These are phyloP conservation scores for Endotricha flammealis DNA, from an alignment of 2,888 invertebrate species.

Conservation along the genomic window DNA sequence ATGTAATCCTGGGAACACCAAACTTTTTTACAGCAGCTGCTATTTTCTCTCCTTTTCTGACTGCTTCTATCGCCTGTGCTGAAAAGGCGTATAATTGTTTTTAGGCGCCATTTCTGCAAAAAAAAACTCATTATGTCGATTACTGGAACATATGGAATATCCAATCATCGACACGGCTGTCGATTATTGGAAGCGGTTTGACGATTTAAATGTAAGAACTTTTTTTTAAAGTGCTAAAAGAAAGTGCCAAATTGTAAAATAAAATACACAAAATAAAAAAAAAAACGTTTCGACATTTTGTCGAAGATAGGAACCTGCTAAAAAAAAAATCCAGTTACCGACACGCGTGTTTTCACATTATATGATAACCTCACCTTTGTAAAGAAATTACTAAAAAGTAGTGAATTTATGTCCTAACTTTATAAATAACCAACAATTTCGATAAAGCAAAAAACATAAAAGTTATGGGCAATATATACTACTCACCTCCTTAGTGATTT, in stretches of 20 bases:
- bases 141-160: conserved; percentile 12
- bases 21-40: conserved; percentile 15
- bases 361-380: conserved; percentile 4
- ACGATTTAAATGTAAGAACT: conserved; percentile 8
- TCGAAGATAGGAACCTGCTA: conserved; percentile 1
- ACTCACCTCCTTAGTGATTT: conserved; percentile 13
- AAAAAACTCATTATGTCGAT: background rate
- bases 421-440: conserved; percentile 7
- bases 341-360: conserved; percentile 10
- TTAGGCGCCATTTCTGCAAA: conserved; percentile 14
- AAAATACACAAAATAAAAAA: conserved; percentile 4
- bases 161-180: conserved; percentile 19
- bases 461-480: conserved; percentile 8
- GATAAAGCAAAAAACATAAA: conserved; percentile 8
- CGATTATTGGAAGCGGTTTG: conserved; percentile 15
- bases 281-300: conserved; percentile 9
- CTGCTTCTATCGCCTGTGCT: conserved; percentile 16
- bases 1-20: conserved; percentile 17
- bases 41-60: conserved; percentile 16
- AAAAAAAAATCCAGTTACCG: conserved; percentile 5
- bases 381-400: background rate
- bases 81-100: conserved; percentile 15
- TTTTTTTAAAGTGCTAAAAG: conserved; percentile 5
- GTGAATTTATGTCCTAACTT: conserved; percentile 7
- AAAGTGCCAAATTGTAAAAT: conserved; percentile 5